These are phyloP conservation scores for Tipula vernalis DNA, from an alignment of 2,888 invertebrate species.

Conservation along the genomic window DNA sequence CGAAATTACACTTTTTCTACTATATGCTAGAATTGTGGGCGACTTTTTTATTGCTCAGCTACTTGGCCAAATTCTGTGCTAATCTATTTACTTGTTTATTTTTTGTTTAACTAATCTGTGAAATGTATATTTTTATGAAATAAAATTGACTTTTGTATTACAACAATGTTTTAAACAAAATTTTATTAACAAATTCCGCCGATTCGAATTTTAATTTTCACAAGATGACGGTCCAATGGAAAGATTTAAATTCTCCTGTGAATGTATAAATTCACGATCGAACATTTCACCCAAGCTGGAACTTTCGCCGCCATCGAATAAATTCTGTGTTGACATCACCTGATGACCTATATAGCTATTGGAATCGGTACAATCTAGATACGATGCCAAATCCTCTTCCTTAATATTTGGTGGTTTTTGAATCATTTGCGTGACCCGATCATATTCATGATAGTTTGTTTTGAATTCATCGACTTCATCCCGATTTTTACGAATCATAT, in stretches of 20 bases:
- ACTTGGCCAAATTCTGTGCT: background rate
- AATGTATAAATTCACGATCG: slow-evolving; percentile 1
- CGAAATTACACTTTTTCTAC: background rate
- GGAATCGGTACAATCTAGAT: background rate
- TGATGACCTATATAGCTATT: background rate
- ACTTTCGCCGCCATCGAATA: background rate
- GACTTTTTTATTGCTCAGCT: background rate
- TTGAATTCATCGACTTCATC: slow-evolving; percentile 30
- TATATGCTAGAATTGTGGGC: background rate
- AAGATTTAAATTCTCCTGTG: slow-evolving; percentile 5
- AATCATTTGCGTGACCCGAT: slow-evolving; percentile 34
- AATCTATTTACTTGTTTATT: background rate
- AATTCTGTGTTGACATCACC: background rate
- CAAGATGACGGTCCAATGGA: background rate
- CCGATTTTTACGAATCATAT: slow-evolving; percentile 29
- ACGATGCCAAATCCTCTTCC: background rate
- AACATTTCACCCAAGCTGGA: background rate
- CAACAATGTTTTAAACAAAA: background rate
- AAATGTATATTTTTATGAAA: background rate
- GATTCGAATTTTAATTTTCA: background rate
- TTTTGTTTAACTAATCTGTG: background rate
- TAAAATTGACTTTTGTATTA: background rate
- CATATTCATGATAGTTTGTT: slow-evolving; percentile 30
- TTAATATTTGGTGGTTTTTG: slow-evolving; percentile 21
- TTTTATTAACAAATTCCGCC: background rate